Evolutionary conservation across 2,113 vertebrate genomes (phyloP), one percentile per base, ranked within the genome.

Genomic region (Tetrao urogallus): DNA sequence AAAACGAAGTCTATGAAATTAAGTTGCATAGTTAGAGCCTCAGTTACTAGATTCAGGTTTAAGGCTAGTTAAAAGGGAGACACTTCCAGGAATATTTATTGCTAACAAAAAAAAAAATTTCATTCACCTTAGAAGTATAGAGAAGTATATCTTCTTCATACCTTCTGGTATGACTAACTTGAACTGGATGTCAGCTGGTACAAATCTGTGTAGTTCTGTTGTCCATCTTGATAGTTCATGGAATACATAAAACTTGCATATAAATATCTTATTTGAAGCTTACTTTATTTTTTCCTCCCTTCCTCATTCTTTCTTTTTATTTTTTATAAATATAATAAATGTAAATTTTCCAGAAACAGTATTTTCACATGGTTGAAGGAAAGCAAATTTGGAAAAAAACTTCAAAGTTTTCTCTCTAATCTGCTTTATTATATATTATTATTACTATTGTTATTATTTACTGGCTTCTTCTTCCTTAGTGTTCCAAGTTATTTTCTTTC

Each of bases 261-360:
- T 27, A 54, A 3, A 6, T 34, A 13, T 7, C 14, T 52, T 54
- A 78, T 63, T 52, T 67, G 24, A 69, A 70, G 11, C 8, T 64
- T 64, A 42, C 25, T 84, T 60, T 58, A 43, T 16, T 14, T 50
- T 56, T 64, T 79, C 61, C 27, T 88, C 43, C 9, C 42, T 43
- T 43, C 42, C 42, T 43, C 2, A 11, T 3, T 0, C 1, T 65
- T 5, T 3, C 13, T 17, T 65, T 6, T 40, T 19, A 47, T 85
- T 43, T 70, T 20, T 40, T 8, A 14, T 18, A 34, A 56, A 54
- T 48, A 21, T 38, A 28, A 73, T 74, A 63, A 52, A 20, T 15
- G 6, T 72, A 48, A 24, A 60, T 57, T 6, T 63, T 77, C 1
- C 22, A 57, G 66, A 73, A 86, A 61, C 16, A 70, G 10, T 30